Evolutionary conservation across 2,888 invertebrate species (phyloP).

Genomic region (Syrphus vitripennis): DNA sequence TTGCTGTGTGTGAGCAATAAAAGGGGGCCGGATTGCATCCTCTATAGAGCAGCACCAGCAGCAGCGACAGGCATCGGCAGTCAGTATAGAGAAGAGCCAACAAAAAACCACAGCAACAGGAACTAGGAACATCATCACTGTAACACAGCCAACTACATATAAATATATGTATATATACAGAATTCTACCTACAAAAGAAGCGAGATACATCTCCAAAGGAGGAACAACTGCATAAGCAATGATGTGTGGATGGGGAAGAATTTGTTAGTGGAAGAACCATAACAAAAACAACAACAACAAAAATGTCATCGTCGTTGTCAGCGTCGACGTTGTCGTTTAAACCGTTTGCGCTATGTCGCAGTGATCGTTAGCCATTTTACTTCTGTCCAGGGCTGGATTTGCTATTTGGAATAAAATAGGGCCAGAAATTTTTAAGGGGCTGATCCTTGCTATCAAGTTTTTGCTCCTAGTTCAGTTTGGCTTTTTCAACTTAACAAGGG

Average conservation of each 20-base stretch:
- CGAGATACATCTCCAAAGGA: conserved; percentile 50
- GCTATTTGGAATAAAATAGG: neutral
- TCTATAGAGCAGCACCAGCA: neutral
- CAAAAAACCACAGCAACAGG: conserved; percentile 51
- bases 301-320: conserved; percentile 38
- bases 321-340: conserved; percentile 34
- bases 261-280: neutral
- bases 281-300: conserved; percentile 17
- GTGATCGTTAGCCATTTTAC: conserved; percentile 41
- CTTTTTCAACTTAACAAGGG: too few species aligned
- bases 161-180: too few species aligned
- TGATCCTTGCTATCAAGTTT: too few species aligned
- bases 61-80: neutral
- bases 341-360: conserved; percentile 56
- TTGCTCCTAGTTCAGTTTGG: neutral
- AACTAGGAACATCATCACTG: conserved; percentile 57
- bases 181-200: conserved; percentile 4
- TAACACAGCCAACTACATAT: neutral
- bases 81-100: conserved; percentile 6
- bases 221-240: conserved; percentile 62
- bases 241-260: conserved; percentile 35
- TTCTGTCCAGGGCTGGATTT: neutral
- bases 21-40: conserved; percentile 53
- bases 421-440: neutral
- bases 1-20: conserved; percentile 65